Percentiles rank a stretch among this genome's conserved stretches.
Conservation (phyloP, 2,888 invertebrate species). For the Ypsolopha scabrella region DNA sequence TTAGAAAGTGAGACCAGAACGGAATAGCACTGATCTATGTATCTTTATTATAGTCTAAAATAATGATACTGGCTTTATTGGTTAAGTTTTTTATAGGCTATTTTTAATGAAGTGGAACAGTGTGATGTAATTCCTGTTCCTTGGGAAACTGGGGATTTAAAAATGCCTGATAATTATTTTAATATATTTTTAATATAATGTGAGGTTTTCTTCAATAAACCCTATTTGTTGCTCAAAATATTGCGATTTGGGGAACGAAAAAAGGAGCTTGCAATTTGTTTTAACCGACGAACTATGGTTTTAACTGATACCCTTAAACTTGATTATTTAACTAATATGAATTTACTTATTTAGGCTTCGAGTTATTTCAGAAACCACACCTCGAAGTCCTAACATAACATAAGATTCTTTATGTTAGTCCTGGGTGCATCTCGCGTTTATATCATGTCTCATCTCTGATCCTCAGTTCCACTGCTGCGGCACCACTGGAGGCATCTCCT, state of each 20-base stretch:
- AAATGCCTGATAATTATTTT: neutral
- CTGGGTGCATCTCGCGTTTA: neutral
- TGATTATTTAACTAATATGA: too few relatives aligned
- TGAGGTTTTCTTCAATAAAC: too few relatives aligned
- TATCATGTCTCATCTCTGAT: neutral
- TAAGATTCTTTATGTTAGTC: neutral
- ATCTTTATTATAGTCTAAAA: too few relatives aligned
- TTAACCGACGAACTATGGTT: too few relatives aligned
- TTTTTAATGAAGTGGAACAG: neutral
- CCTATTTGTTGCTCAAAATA: too few relatives aligned
- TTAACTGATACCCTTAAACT: too few relatives aligned
- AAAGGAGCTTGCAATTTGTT: neutral
- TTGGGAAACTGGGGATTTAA: neutral
- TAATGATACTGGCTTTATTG: too few relatives aligned
- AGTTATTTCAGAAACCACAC: neutral
- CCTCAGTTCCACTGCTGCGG: slow-evolving; percentile 72
- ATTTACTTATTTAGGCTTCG: too few relatives aligned
- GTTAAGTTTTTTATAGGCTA: neutral
- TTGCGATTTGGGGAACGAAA: neutral
- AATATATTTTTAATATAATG: too few relatives aligned
- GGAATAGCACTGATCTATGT: too few relatives aligned
- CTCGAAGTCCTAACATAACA: neutral
- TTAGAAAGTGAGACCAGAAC: too few relatives aligned
- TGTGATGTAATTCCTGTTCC: neutral
- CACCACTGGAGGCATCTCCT: slow-evolving; percentile 38